Evolutionary conservation across 2,797 vertebrate species (phyloP), one percentile per base, ranked within the genome.

Genomic region (Echiichthys vipera): DNA sequence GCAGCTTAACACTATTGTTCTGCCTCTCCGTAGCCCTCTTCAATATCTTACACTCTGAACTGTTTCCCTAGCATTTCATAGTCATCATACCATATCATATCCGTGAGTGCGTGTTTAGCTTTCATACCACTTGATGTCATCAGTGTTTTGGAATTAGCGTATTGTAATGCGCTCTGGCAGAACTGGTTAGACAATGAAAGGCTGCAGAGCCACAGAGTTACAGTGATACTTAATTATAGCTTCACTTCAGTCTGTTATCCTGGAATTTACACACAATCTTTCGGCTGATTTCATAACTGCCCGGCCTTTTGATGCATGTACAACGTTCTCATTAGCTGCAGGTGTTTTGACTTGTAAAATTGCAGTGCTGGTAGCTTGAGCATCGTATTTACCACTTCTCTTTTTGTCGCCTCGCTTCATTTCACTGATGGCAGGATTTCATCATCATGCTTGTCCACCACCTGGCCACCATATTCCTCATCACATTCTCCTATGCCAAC

Each of bases 401-500:
- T 36, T 18, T 68, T 11, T 70, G 8, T 78, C 25, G 27, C 29
- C 27, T 76, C 32, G n/a, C 11, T 51, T 54, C 34, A 53, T 88
- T 76, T 78, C 53, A 59, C 32, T 9, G 7, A 64, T 65, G 55
- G 76, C 72, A 99, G 98, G 98, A 99, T 84, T 99, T 99, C 86
- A 71, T 97, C 75, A 95, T 99, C 65, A 99, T 99, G 98, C 96
- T 99, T 12, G 88, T 99, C 62, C 98, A 99, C 93, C 98, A 99
- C 76, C 86, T 99, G 91, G 95, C 95, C 80, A 95, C 97, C 5
- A 93, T 99, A 32, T 87, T 91, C 4, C 96, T 99, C 80, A 96
- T 99, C 83, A 96, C 95, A 0, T 97, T 97, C 91, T 99, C 98
- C 5, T 99, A 98, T 5, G 92, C 94, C 76, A 99, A 96, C 92